Percentiles rank a stretch among this genome's conserved stretches.
Conservation (phyloP, 1,140 invertebrate species). For the Maniola jurtina region DNA sequence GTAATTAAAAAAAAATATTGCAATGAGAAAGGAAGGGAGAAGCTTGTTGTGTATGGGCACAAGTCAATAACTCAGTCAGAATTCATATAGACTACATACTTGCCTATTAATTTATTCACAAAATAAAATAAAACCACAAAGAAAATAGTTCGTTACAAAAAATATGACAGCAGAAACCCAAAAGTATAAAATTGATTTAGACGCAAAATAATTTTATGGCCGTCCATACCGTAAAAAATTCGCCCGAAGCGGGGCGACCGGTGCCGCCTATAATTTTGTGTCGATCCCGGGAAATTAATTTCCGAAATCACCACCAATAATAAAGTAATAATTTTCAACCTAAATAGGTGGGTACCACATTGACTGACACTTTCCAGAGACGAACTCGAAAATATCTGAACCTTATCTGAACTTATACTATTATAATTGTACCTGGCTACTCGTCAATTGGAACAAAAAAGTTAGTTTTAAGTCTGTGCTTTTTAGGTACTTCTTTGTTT, state of each 20-base stretch:
- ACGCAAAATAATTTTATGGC: slow-evolving; percentile 15
- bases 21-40: too few species aligned
- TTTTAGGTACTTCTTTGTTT: too few species aligned
- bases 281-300: slow-evolving; percentile 75
- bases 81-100: too few species aligned
- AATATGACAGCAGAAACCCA: slow-evolving; percentile 1
- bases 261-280: slow-evolving; percentile 57
- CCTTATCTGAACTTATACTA: background rate
- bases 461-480: too few species aligned
- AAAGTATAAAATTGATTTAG: slow-evolving; percentile 22
- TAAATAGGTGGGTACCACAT: slow-evolving; percentile 52
- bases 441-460: too few species aligned
- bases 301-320: slow-evolving; percentile 68
- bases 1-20: too few species aligned
- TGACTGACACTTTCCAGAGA: slow-evolving; percentile 47
- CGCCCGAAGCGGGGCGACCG: slow-evolving; percentile 25
- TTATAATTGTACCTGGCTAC: background rate
- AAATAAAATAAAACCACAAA: slow-evolving; percentile 1
- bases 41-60: too few species aligned
- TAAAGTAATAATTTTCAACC: slow-evolving; percentile 72
- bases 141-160: background rate
- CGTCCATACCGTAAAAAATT: slow-evolving; percentile 27
- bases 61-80: too few species aligned
- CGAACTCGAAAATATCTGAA: slow-evolving; percentile 16
- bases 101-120: background rate